Evolutionary conservation across 2,797 vertebrate genomes (phyloP).

Genomic region (Sylvia borin): DNA sequence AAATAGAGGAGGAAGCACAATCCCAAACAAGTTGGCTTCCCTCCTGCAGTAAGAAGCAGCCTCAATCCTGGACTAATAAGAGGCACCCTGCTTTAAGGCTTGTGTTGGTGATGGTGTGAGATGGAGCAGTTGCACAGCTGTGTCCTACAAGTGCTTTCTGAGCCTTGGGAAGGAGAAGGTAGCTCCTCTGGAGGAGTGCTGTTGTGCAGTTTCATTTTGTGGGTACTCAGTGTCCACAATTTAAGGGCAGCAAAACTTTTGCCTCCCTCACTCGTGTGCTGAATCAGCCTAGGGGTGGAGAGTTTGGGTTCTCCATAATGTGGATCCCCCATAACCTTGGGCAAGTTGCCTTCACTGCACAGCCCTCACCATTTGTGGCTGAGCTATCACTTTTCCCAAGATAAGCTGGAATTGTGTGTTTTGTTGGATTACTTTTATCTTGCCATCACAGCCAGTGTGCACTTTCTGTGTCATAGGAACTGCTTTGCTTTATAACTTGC

Average conservation of each 20-base stretch:
- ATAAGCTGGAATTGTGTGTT: slow-evolving; percentile 64
- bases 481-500: slow-evolving; percentile 54
- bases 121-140: background rate
- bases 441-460: slow-evolving; percentile 10
- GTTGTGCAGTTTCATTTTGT: background rate
- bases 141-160: background rate
- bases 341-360: background rate
- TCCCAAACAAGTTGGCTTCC: background rate
- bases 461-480: slow-evolving; percentile 36
- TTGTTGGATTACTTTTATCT: slow-evolving; percentile 71
- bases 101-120: background rate
- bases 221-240: background rate
- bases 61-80: background rate
- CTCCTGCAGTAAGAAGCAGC: background rate
- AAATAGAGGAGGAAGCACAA: background rate
- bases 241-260: background rate
- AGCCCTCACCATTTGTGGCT: slow-evolving; percentile 38
- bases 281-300: background rate
- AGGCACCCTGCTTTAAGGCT: background rate
- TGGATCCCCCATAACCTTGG: background rate
- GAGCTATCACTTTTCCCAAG: slow-evolving; percentile 68
- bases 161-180: background rate
- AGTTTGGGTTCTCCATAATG: background rate
- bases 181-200: background rate
- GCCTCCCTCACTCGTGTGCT: background rate